These are phyloP conservation scores for Xenotilapia leptura DNA, from an alignment of 2,113 vertebrate genomes.

Conservation along the genomic window DNA sequence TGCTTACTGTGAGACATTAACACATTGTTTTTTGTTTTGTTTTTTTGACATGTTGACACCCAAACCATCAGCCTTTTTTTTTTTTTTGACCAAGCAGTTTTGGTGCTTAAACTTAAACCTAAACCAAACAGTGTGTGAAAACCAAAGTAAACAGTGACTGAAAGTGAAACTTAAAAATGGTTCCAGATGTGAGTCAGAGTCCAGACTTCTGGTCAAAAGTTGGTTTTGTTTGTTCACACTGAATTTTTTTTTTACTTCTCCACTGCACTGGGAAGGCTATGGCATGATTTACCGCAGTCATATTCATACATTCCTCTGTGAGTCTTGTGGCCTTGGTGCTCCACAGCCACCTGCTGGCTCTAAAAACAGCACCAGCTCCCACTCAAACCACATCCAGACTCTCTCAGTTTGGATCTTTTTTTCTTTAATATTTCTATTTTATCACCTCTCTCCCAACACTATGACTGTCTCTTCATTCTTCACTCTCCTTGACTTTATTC, in stretches of 20 bases:
- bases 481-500: neutral
- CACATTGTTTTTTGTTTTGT: fast-evolving
- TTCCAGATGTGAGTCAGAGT: neutral
- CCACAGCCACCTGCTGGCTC: neutral
- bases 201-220: neutral
- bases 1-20: neutral
- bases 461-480: neutral
- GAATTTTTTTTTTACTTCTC: neutral
- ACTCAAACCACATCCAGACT: constrained; percentile 25
- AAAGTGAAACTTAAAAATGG: neutral
- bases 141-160: neutral
- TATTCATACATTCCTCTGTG: neutral
- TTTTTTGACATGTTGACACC: neutral
- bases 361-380: neutral
- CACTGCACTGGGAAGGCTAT: neutral
- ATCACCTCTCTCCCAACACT: neutral
- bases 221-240: neutral
- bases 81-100: neutral
- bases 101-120: neutral
- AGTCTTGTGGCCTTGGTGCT: neutral
- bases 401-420: neutral
- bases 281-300: neutral
- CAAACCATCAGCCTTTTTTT: neutral
- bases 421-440: neutral
- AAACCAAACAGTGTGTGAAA: neutral